Evolutionary conservation across 2,113 vertebrate species (phyloP), one percentile per base, ranked within the genome.

Genomic region (Bungarus multicinctus): DNA sequence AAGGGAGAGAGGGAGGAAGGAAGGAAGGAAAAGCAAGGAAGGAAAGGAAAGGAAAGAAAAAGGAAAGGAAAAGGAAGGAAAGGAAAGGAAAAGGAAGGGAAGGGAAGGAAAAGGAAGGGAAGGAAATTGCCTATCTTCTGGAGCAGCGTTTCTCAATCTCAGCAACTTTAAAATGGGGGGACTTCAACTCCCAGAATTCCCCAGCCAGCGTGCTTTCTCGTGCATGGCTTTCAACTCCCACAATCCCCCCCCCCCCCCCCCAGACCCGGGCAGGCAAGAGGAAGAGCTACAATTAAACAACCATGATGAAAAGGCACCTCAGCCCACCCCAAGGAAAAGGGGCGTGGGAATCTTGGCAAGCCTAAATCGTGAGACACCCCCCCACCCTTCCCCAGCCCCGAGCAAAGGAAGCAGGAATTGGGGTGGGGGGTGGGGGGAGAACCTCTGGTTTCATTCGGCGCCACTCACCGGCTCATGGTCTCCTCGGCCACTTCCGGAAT

Each of bases 381-480:
- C 22, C 7, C 5, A 50, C n/a, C 16, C 5, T 34, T 81, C 34
- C 18, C 6, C 74, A 81, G 34, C 34, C 34, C 34, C 74, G 74
- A 81, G 7, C 74, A 43, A 4, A 2, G 18, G 74, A 43, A 3
- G 34, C 34, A 9, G 74, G 34, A 43, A 34, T n/a, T 30, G 23
- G 10, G 25, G 0, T 25, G 4, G 10, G 27, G 30, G n/a, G n/a
- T n/a, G n/a, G n/a, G n/a, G 30, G 11, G 18, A 6, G 2, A 6
- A 16, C 25, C 55, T 8, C 64, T 14, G n/a, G 69, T 20, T 39
- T 18, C 74, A 22, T 81, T 81, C 74, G 7, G 1, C 18, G 34
- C 34, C 74, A 10, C 74, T 81, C 74, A 81, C 74, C 74, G 34
- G 74, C 74, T 81, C 74, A 81, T 81, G 74, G 74, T 43, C 22